Evolutionary conservation across 2,113 vertebrate species (phyloP).

Genomic region (Gnathonemus longibarbis): DNA sequence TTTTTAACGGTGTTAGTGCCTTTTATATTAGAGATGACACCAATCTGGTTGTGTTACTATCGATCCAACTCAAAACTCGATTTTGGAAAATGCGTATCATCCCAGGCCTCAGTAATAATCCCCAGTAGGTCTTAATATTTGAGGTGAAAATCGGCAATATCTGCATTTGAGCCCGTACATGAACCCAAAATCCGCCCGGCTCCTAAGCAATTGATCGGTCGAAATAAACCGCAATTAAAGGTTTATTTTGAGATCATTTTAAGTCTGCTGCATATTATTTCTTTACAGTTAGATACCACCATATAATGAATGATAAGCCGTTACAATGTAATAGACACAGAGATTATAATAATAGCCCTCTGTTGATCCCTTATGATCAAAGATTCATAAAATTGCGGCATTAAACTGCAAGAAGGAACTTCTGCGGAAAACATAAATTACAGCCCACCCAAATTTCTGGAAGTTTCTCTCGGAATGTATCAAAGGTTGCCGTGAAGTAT

Average conservation of each 20-base stretch:
- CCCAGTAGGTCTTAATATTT: neutral
- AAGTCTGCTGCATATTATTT: slow-evolving; percentile 11
- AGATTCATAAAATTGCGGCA: slow-evolving; percentile 10
- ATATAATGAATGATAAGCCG: neutral
- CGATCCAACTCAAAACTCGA: neutral
- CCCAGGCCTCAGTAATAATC: neutral
- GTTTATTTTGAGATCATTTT: slow-evolving; percentile 6
- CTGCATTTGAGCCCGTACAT: neutral
- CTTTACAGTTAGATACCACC: slow-evolving; percentile 11
- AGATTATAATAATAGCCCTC: neutral
- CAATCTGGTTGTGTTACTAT: neutral
- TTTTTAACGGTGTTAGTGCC: neutral
- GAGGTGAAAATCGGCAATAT: neutral
- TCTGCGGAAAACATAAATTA: slow-evolving; percentile 3
- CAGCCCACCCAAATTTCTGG: neutral
- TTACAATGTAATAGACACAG: slow-evolving; percentile 6
- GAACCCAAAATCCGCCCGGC: neutral
- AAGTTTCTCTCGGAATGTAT: neutral
- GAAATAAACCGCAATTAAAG: slow-evolving; percentile 8
- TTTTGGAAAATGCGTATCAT: neutral
- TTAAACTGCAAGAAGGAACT: neutral
- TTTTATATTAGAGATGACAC: neutral
- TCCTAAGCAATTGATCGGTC: slow-evolving; percentile 6
- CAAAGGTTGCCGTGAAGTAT: neutral
- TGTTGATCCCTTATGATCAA: neutral